Evolutionary conservation across 2,797 vertebrate species (phyloP).

Genomic region (Numenius phaeopus): DNA sequence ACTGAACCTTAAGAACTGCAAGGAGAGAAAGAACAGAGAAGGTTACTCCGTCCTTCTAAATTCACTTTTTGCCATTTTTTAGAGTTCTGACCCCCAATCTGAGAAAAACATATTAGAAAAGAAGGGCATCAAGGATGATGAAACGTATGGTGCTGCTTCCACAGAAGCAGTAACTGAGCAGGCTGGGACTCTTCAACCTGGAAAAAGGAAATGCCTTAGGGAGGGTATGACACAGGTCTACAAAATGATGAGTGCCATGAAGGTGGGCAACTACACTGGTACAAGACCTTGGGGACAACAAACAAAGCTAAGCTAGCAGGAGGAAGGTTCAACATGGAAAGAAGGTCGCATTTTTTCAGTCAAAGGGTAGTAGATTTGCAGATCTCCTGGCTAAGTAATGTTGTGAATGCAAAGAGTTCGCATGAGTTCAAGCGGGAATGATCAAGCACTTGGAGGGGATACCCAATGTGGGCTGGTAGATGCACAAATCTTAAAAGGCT

Average conservation of each 20-base stretch:
- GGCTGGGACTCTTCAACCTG: neutral
- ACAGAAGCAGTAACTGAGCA: neutral
- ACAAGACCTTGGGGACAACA: neutral
- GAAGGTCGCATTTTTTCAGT: neutral
- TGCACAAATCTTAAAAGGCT: neutral
- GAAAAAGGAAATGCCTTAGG: neutral
- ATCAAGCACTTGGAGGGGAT: neutral
- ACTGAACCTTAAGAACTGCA: neutral
- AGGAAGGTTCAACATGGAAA: neutral
- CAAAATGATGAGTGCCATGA: neutral
- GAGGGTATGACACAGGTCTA: neutral
- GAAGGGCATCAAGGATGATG: neutral
- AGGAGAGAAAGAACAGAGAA: neutral
- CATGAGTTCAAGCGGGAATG: neutral
- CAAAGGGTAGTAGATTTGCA: neutral
- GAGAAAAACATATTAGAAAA: neutral
- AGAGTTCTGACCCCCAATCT: neutral
- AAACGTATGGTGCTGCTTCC: neutral
- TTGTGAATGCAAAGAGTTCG: neutral
- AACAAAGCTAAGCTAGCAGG: neutral
- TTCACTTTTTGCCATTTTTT: neutral
- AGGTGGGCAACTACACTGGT: neutral
- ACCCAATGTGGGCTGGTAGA: neutral
- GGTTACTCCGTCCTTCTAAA: neutral
- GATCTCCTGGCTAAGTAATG: neutral